These are phyloP conservation scores for Columbina picui DNA, from an alignment of 2,113 vertebrate genomes.

Conservation along the genomic window DNA sequence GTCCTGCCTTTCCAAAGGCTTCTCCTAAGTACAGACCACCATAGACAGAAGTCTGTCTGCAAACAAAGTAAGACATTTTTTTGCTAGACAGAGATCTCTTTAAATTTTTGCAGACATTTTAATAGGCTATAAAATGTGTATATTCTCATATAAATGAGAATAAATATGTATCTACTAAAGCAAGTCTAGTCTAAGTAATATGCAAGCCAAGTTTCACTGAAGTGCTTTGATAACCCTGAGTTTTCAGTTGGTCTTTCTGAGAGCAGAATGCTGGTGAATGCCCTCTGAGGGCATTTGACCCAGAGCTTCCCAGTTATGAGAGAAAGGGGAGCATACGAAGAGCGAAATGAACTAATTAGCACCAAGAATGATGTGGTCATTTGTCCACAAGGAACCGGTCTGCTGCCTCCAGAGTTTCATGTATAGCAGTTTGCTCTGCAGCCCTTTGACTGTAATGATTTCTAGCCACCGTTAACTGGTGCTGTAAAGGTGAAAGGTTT, in stretches of 20 bases:
- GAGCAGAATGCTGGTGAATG: neutral
- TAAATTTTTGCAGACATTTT: neutral
- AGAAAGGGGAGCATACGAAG: neutral
- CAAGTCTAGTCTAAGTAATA: neutral
- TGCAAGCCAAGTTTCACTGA: neutral
- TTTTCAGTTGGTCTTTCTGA: neutral
- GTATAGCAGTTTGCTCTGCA: neutral
- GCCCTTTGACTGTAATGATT: neutral
- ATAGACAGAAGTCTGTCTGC: neutral
- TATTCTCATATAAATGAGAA: neutral
- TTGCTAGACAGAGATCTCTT: neutral
- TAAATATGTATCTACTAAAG: neutral
- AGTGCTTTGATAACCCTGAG: neutral
- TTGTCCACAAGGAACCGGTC: neutral
- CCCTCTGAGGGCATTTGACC: neutral
- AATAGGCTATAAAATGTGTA: neutral
- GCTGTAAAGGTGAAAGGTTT: neutral
- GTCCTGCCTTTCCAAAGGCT: neutral
- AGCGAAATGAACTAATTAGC: neutral
- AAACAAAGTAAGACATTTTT: neutral
- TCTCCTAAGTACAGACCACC: neutral
- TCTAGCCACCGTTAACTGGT: neutral
- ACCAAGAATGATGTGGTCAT: neutral
- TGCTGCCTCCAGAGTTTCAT: neutral
- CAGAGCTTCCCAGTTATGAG: neutral